A percentile compares a stretch with the other conserved stretches of the same genome.
Conservation (phyloP, 2,888 invertebrate genomes). For the Drosophila basisetae region DNA sequence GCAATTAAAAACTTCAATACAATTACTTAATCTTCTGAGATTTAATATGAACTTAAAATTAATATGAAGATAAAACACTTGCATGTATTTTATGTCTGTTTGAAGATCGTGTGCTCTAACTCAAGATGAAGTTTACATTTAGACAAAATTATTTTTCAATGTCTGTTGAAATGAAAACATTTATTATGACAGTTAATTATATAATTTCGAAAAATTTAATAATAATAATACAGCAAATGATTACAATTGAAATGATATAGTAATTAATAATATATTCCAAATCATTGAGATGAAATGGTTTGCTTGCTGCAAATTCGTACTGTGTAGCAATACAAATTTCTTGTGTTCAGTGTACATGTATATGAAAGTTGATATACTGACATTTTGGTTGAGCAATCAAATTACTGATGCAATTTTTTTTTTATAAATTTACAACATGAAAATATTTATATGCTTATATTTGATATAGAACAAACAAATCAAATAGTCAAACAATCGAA, state of each 20-base stretch:
- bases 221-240: background rate
- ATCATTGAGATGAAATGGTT: background rate
- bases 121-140: background rate
- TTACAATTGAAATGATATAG: background rate
- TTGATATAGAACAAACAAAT: background rate
- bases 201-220: background rate
- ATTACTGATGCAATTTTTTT: background rate
- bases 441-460: background rate
- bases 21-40: background rate
- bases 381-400: background rate
- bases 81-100: background rate
- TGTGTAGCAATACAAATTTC: background rate
- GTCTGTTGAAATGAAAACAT: background rate
- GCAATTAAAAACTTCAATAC: background rate
- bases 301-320: background rate
- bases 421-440: background rate
- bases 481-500: background rate
- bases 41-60: background rate
- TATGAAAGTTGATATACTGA: background rate
- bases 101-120: background rate
- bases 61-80: background rate
- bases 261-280: background rate
- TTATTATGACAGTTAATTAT: background rate
- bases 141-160: background rate
- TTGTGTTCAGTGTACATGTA: background rate